phyloP scores from a whole-genome alignment of 2,797 vertebrate species.

The Streptopelia turtur region DNA sequence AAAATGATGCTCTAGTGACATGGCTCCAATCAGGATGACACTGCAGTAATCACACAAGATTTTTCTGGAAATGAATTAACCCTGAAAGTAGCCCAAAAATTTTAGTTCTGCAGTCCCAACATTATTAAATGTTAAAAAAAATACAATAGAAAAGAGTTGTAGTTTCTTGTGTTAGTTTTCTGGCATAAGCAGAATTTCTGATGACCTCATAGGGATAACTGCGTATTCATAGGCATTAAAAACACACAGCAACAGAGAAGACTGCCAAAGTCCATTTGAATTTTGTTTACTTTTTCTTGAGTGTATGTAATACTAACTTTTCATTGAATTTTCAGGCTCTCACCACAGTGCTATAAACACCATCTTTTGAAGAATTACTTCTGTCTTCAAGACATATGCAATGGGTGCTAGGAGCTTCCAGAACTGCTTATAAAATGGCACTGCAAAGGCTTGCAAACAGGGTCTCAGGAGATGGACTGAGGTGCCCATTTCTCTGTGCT shows the following conservation, averaged over 20 bases:
- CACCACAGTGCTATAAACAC: neutral
- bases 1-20: neutral
- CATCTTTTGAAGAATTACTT: neutral
- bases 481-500: neutral
- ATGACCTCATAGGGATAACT: neutral
- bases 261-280: neutral
- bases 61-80: conserved; percentile 42
- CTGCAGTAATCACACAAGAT: neutral
- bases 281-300: neutral
- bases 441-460: neutral
- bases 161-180: neutral
- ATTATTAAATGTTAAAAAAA: neutral
- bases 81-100: neutral
- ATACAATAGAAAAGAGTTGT: neutral
- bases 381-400: neutral
- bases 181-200: conserved; percentile 16
- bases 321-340: neutral
- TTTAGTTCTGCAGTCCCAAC: neutral
- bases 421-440: neutral
- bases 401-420: neutral
- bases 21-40: neutral
- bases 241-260: neutral
- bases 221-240: neutral
- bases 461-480: neutral
- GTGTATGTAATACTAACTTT: neutral